Evolutionary conservation across 2,797 vertebrate genomes (phyloP).

Genomic region (Hozukius guyotensis): DNA sequence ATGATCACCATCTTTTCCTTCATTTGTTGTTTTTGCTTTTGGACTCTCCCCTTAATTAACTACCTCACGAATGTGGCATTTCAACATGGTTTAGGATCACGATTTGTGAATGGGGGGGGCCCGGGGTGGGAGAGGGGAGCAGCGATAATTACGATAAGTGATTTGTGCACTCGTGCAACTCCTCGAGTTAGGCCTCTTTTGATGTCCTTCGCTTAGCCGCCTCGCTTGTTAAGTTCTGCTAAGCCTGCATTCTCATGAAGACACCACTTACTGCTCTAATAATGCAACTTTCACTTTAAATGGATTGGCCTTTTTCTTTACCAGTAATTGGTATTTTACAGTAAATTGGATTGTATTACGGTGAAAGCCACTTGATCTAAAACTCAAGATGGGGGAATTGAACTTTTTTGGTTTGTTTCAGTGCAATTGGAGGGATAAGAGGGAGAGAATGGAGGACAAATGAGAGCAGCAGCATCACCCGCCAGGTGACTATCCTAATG

Average conservation of each 20-base stretch:
- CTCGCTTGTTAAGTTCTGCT: slow-evolving; percentile 55
- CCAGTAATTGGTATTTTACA: slow-evolving; percentile 59
- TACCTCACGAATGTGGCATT: slow-evolving; percentile 60
- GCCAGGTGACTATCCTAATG: slow-evolving; percentile 52
- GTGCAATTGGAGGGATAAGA: background rate
- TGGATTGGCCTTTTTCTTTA: slow-evolving; percentile 4
- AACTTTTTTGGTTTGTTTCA: slow-evolving; percentile 24
- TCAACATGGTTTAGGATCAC: slow-evolving; percentile 41
- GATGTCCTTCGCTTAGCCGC: slow-evolving; percentile 48
- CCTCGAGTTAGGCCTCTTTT: slow-evolving; percentile 49
- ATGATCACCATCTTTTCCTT: slow-evolving; percentile 15
- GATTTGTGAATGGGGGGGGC: slow-evolving; percentile 3
- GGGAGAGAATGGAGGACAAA: background rate
- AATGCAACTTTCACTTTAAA: slow-evolving; percentile 48
- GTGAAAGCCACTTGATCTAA: slow-evolving; percentile 34
- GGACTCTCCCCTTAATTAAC: slow-evolving; percentile 48
- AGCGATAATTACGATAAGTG: slow-evolving; percentile 72
- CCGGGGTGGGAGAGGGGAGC: slow-evolving; percentile 19
- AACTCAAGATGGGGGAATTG: slow-evolving; percentile 21
- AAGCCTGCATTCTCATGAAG: slow-evolving; percentile 62
- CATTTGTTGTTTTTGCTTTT: slow-evolving; percentile 29
- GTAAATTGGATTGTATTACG: slow-evolving; percentile 42
- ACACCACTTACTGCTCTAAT: slow-evolving; percentile 49
- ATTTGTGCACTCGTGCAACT: slow-evolving; percentile 62
- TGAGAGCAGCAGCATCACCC: slow-evolving; percentile 17